A percentile compares a stretch with the other conserved stretches of the same genome.
Conservation (phyloP, 2,888 invertebrate species). For the Apodemia duryi region DNA sequence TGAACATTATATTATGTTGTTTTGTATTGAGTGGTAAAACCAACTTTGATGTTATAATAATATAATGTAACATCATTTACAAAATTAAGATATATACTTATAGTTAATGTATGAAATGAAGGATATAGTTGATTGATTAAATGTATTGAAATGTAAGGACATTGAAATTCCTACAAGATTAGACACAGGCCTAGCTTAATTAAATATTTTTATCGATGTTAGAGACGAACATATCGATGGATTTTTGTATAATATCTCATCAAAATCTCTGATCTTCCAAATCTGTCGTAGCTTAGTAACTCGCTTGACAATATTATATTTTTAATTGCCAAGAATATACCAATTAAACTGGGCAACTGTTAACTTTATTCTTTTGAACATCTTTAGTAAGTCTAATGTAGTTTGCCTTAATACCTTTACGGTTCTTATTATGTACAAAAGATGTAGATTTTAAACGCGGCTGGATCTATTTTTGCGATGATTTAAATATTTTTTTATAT, state of each 20-base stretch:
- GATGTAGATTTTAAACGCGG: background rate
- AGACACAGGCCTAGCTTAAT: slow-evolving; percentile 35
- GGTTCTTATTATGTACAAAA: background rate
- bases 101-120: slow-evolving; percentile 10
- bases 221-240: slow-evolving; percentile 65
- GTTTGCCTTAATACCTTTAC: background rate
- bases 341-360: background rate
- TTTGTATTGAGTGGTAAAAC: slow-evolving; percentile 20
- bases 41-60: slow-evolving; percentile 15
- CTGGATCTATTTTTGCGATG: background rate
- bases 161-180: slow-evolving; percentile 11
- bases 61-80: slow-evolving; percentile 5
- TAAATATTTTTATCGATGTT: slow-evolving; percentile 56
- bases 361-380: background rate
- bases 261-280: slow-evolving; percentile 71
- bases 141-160: slow-evolving; percentile 15
- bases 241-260: slow-evolving; percentile 50
- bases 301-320: slow-evolving; percentile 63
- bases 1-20: slow-evolving; percentile 7
- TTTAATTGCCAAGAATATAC: slow-evolving; percentile 20
- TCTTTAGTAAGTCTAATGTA: background rate
- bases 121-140: background rate
- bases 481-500: no score
- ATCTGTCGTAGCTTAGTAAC: slow-evolving; percentile 55
- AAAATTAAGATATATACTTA: slow-evolving; percentile 11